phyloP scores from a whole-genome alignment of 2,113 vertebrate genomes.

The Ceyx melanurus region DNA sequence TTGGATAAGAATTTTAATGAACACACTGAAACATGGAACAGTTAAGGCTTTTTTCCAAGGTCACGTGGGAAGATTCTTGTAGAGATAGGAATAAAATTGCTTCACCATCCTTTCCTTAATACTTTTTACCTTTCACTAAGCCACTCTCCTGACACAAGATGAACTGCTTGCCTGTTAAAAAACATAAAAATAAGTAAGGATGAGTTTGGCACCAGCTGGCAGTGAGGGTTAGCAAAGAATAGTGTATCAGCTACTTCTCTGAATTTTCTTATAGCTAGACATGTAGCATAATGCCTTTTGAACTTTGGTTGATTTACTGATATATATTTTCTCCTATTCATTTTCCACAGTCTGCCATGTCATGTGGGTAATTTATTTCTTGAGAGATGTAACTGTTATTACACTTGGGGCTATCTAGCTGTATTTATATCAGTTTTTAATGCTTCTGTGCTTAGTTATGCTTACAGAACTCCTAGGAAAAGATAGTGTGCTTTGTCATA shows the following conservation, averaged over 20 bases:
- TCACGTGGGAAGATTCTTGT: neutral
- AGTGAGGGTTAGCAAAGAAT: neutral
- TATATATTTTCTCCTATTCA: constrained; percentile 24
- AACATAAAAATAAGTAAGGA: neutral
- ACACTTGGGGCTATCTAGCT: neutral
- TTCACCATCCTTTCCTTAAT: neutral
- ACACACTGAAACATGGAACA: neutral
- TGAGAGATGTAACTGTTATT: constrained; percentile 40
- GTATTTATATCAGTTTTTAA: constrained; percentile 56
- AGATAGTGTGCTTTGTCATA: neutral
- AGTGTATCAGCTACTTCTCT: neutral
- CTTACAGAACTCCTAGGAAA: constrained; percentile 12
- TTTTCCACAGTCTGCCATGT: constrained; percentile 36
- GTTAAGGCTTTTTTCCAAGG: neutral
- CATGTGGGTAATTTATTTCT: constrained; percentile 47
- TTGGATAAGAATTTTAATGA: neutral
- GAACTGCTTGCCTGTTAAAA: neutral
- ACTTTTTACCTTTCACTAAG: neutral
- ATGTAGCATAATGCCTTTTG: neutral
- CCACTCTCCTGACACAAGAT: neutral
- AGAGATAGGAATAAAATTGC: neutral
- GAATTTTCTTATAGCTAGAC: constrained; percentile 38
- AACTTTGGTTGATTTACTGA: constrained; percentile 55
- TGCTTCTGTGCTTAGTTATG: constrained; percentile 6
- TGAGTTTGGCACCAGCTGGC: neutral